Percentiles rank a stretch among this genome's conserved stretches.
These are phyloP conservation scores for Neolamprologus sp. DNA, from an alignment of 2,113 vertebrate genomes.

Conservation along the genomic window DNA sequence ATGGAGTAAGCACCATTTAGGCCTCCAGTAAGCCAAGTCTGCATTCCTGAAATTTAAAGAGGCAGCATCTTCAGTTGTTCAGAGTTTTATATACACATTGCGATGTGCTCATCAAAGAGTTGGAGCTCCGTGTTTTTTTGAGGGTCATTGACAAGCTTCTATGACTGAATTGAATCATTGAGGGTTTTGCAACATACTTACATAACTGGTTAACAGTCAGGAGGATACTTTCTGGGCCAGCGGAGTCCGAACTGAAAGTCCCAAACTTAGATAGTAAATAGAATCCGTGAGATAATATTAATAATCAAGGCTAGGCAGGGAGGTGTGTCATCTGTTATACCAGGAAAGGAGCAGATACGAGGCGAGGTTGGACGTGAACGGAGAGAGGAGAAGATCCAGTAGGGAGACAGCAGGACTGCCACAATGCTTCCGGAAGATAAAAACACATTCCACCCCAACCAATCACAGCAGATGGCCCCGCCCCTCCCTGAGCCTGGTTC, in stretches of 20 bases:
- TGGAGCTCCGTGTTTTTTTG: neutral
- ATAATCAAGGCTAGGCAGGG: neutral
- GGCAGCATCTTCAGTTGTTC: neutral
- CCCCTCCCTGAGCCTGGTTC: too few species aligned
- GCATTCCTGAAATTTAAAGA: neutral
- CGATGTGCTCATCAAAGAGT: neutral
- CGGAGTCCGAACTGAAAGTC: neutral
- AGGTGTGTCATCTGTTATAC: neutral
- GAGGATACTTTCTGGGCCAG: neutral
- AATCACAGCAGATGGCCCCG: accelerated
- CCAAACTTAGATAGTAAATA: neutral
- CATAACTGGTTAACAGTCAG: neutral
- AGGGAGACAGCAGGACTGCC: neutral
- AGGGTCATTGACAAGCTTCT: neutral
- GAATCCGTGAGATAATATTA: neutral
- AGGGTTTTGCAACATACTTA: neutral
- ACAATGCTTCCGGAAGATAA: accelerated
- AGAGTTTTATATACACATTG: neutral
- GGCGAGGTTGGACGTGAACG: neutral
- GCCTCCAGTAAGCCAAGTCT: neutral
- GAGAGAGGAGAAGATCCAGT: neutral
- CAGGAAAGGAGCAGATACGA: neutral
- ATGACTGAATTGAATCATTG: neutral
- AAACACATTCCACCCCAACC: neutral
- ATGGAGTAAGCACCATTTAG: neutral